phyloP scores from a whole-genome alignment of 1,140 invertebrate genomes.

The Cyphomyrmex costatus region DNA sequence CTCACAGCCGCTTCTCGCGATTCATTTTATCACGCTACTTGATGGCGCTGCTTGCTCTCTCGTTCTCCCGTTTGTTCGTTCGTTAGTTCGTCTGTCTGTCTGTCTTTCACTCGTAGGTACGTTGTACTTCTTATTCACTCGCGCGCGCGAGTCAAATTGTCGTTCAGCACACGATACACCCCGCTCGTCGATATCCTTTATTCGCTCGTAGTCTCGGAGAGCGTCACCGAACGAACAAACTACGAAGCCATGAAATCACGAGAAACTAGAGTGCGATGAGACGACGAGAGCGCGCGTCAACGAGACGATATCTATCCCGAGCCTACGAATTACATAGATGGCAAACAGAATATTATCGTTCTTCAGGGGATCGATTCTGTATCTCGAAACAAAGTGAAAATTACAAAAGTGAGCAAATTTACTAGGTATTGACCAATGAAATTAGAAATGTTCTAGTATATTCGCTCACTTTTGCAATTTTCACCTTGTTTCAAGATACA shows the following conservation, averaged over 20 bases:
- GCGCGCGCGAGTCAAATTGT: background rate
- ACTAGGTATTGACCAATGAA: too few species aligned
- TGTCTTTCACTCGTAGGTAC: constrained; percentile 8
- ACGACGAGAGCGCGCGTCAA: background rate
- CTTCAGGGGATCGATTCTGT: too few species aligned
- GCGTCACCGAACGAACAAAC: constrained; percentile 24
- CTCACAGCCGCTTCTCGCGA: constrained; percentile 68
- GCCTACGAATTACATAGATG: background rate
- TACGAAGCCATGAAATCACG: constrained; percentile 5
- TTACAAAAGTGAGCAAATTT: too few species aligned
- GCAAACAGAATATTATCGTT: background rate
- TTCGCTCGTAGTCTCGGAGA: constrained; percentile 11
- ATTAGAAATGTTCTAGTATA: too few species aligned
- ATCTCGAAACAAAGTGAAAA: too few species aligned
- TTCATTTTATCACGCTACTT: constrained; percentile 74
- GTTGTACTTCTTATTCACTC: background rate
- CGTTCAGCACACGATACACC: background rate
- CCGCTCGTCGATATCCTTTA: constrained; percentile 12
- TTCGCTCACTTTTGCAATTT: too few species aligned
- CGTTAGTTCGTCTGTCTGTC: background rate
- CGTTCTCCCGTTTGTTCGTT: background rate
- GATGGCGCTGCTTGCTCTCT: constrained; percentile 68
- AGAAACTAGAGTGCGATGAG: background rate
- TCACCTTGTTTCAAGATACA: too few species aligned
- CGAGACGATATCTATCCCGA: background rate